Percentiles rank a stretch among this genome's conserved stretches.
Conservation (phyloP, 2,888 invertebrate species). For the Lithosia quadra region DNA sequence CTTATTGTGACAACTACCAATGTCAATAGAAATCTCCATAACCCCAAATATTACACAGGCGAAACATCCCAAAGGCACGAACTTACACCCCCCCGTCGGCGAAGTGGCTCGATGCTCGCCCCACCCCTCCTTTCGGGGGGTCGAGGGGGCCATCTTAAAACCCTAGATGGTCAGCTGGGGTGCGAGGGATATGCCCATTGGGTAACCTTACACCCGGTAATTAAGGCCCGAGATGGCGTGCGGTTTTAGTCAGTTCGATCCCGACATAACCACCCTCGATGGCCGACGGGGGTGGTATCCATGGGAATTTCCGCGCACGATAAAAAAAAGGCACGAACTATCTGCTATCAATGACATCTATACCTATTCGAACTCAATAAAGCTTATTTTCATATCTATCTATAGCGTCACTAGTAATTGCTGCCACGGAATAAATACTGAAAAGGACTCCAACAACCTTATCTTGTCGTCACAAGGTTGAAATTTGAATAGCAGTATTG, state of each 20-base stretch:
- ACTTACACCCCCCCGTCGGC: no score
- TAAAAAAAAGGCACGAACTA: background rate
- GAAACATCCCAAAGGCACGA: background rate
- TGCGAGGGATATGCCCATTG: no score
- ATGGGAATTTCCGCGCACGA: no score
- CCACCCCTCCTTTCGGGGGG: no score
- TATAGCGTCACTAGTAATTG: constrained; percentile 54
- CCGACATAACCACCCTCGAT: no score
- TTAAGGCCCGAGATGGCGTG: no score
- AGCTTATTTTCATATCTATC: constrained; percentile 51
- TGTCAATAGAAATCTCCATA: background rate
- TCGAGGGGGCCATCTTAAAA: no score
- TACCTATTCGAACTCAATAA: constrained; percentile 24
- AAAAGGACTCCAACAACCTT: constrained; percentile 39
- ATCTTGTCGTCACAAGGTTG: constrained; percentile 16
- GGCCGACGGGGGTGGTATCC: no score
- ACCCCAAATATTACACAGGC: background rate
- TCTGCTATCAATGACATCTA: constrained; percentile 3
- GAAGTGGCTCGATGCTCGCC: no score
- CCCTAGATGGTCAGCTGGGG: no score
- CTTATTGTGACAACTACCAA: background rate
- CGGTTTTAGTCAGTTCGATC: no score
- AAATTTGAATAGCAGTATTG: constrained; percentile 27
- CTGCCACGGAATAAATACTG: constrained; percentile 56
- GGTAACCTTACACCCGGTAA: no score